Conservation (phyloP, 1,140 invertebrate species). For the Medauroidea extradentata region DNA sequence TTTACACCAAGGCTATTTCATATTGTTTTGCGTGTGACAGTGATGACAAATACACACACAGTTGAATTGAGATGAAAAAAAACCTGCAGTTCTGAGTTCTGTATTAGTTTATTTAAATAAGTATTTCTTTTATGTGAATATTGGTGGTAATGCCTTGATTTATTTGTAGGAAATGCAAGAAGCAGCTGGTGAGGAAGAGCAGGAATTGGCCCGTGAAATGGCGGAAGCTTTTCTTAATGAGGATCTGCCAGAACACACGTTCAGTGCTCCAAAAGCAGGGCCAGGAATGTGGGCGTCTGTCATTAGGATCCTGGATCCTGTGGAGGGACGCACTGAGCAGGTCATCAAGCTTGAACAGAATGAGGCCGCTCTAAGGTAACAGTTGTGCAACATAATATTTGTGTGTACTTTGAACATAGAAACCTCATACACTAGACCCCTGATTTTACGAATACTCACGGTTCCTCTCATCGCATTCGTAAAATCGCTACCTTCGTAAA, state of each 20-base stretch:
- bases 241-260: slow-evolving; percentile 87
- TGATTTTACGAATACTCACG: too few relatives aligned
- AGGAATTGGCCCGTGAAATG: slow-evolving; percentile 91
- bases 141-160: background rate
- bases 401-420: background rate
- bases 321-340: slow-evolving; percentile 74
- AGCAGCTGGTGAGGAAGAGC: slow-evolving; percentile 91
- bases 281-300: slow-evolving; percentile 96
- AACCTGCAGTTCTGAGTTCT: background rate
- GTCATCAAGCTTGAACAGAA: slow-evolving; percentile 88
- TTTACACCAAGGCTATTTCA: too few relatives aligned
- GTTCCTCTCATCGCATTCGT: too few relatives aligned
- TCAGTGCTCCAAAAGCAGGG: slow-evolving; percentile 95
- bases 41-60: slow-evolving; percentile 36
- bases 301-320: slow-evolving; percentile 87
- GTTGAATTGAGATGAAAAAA: background rate
- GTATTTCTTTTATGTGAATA: background rate
- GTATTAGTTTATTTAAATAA: too few relatives aligned
- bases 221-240: slow-evolving; percentile 94
- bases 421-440: too few relatives aligned
- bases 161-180: slow-evolving; percentile 87
- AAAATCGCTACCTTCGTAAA: too few relatives aligned
- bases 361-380: slow-evolving; percentile 87
- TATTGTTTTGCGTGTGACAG: too few relatives aligned
- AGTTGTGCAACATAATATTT: background rate